Conservation (phyloP, 2,113 vertebrate species). For the Ariopsis seemanni region DNA sequence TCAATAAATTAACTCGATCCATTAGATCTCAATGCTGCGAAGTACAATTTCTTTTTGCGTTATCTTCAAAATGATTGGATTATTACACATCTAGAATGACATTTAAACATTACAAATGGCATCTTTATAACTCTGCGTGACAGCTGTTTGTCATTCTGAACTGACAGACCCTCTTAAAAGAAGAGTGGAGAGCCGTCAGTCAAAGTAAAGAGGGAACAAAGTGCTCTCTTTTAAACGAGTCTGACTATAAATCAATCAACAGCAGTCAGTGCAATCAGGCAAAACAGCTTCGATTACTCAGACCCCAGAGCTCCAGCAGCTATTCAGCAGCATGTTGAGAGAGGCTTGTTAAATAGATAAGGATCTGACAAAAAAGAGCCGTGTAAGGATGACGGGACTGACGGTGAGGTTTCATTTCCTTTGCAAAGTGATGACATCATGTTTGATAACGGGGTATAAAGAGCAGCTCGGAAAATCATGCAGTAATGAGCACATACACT, state of each 20-base stretch:
- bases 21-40: not conserved
- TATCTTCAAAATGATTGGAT: not conserved
- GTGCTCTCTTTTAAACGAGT: constrained; percentile 12
- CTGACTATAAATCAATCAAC: constrained; percentile 41
- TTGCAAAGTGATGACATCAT: constrained; percentile 8
- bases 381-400: constrained; percentile 11
- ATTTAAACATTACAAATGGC: not conserved
- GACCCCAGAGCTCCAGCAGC: constrained; percentile 28
- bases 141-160: constrained; percentile 20
- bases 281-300: constrained; percentile 16
- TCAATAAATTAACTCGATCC: not conserved
- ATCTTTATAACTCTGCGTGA: not conserved
- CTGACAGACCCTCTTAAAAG: constrained; percentile 19
- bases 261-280: constrained; percentile 20
- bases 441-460: not conserved
- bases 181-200: constrained; percentile 13
- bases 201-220: constrained; percentile 24
- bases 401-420: constrained; percentile 8
- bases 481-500: not conserved
- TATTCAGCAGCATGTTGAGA: constrained; percentile 13
- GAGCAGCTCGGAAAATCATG: not conserved
- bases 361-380: constrained; percentile 33
- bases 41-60: not conserved
- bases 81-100: not conserved
- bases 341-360: constrained; percentile 46